Percentiles rank a stretch among this genome's conserved stretches.
phyloP scores from a whole-genome alignment of 2,888 invertebrate species.

The Lacanobia oleracea region DNA sequence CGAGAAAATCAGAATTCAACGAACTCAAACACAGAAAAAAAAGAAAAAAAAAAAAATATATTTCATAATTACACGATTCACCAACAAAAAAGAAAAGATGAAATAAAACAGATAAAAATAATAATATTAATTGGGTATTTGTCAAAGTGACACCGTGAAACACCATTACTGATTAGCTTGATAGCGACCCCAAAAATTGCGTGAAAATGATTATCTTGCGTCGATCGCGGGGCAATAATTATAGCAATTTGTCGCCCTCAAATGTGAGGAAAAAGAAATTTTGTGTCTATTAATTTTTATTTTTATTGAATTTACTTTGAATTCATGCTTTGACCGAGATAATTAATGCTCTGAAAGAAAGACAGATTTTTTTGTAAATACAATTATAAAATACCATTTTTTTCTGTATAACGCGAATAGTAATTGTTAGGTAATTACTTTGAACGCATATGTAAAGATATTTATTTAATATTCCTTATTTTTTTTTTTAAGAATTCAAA shows the following conservation, averaged over 20 bases:
- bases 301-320: conserved; percentile 52
- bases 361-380: not conserved
- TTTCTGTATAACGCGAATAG: not conserved
- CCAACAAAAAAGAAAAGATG: conserved; percentile 45
- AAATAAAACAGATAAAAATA: conserved; percentile 68
- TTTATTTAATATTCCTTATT: too few relatives aligned
- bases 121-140: conserved; percentile 81
- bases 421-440: not conserved
- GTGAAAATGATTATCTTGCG: conserved; percentile 79
- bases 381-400: not conserved
- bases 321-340: conserved; percentile 21
- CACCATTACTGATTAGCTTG: conserved; percentile 76
- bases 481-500: too few relatives aligned
- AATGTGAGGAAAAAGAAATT: conserved; percentile 63
- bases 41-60: not conserved
- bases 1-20: too few relatives aligned
- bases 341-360: not conserved
- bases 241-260: conserved; percentile 82
- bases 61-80: conserved; percentile 25
- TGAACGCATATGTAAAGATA: too few relatives aligned
- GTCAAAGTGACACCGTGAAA: conserved; percentile 79
- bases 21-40: not conserved
- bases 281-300: conserved; percentile 60
- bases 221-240: conserved; percentile 79
- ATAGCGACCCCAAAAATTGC: conserved; percentile 78